Conservation (phyloP, 2,113 vertebrate genomes). For the Vulpes lagopus region DNA sequence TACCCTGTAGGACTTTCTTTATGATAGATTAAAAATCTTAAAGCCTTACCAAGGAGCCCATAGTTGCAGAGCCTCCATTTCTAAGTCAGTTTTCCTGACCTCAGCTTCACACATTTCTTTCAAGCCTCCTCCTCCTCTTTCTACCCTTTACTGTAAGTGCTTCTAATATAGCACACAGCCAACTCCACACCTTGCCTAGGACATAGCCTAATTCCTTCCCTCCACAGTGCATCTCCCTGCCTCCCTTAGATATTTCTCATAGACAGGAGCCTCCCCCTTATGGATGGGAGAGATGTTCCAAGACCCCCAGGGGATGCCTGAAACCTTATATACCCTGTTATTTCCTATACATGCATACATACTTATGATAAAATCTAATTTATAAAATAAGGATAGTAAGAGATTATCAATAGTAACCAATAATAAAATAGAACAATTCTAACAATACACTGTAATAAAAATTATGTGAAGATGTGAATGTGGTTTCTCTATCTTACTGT, state of each 20-base stretch:
- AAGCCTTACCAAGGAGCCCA: background rate
- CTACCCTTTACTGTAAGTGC: background rate
- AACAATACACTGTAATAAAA: background rate
- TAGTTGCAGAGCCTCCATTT: background rate
- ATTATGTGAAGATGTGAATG: background rate
- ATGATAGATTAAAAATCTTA: background rate
- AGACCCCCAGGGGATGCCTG: background rate
- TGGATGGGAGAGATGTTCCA: background rate
- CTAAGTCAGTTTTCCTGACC: background rate
- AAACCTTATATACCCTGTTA: background rate
- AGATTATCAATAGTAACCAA: background rate
- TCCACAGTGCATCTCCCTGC: accelerated
- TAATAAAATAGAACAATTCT: background rate
- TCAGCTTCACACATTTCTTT: background rate
- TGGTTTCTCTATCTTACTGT: background rate
- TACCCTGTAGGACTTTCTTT: background rate
- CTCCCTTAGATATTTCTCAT: background rate
- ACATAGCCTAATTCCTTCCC: background rate
- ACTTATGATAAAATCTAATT: background rate
- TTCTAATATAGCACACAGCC: background rate
- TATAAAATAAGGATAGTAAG: background rate
- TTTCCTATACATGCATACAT: background rate
- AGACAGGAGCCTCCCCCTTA: background rate
- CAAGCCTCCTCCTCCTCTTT: background rate
- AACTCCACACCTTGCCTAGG: background rate